Conservation (phyloP, 2,113 vertebrate genomes). For the Mugil cephalus region DNA sequence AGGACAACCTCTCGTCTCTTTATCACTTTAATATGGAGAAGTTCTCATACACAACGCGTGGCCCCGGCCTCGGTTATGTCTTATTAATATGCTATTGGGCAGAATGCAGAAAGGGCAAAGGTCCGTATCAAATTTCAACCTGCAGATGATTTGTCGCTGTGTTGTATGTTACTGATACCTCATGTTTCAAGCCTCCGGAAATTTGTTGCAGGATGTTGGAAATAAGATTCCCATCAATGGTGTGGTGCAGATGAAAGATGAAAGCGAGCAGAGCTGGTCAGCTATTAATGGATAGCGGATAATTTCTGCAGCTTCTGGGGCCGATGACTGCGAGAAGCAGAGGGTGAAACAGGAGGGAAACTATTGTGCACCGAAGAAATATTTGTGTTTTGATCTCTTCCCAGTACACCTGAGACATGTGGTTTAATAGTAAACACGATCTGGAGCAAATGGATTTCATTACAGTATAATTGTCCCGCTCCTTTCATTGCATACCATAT, state of each 20-base stretch:
- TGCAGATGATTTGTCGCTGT: constrained; percentile 74
- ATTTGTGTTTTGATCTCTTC: constrained; percentile 36
- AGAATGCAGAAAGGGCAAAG: constrained; percentile 68
- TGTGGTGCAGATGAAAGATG: constrained; percentile 55
- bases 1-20: constrained; percentile 46
- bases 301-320: constrained; percentile 45
- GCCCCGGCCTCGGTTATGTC: constrained; percentile 56
- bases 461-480: constrained; percentile 38
- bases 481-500: constrained; percentile 29
- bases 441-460: constrained; percentile 60
- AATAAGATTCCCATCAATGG: constrained; percentile 71
- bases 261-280: constrained; percentile 53
- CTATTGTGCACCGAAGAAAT: constrained; percentile 3
- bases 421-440: constrained; percentile 47
- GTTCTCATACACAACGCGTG: constrained; percentile 31
- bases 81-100: constrained; percentile 77
- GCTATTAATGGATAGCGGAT: constrained; percentile 47
- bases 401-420: constrained; percentile 52
- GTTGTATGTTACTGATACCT: constrained; percentile 80
- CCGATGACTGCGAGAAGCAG: constrained; percentile 33
- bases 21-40: constrained; percentile 65
- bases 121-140: constrained; percentile 75
- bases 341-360: constrained; percentile 25
- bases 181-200: constrained; percentile 65
- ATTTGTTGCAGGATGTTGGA: constrained; percentile 76